These are phyloP conservation scores for Empis stercorea DNA, from an alignment of 2,888 invertebrate species.

Conservation along the genomic window DNA sequence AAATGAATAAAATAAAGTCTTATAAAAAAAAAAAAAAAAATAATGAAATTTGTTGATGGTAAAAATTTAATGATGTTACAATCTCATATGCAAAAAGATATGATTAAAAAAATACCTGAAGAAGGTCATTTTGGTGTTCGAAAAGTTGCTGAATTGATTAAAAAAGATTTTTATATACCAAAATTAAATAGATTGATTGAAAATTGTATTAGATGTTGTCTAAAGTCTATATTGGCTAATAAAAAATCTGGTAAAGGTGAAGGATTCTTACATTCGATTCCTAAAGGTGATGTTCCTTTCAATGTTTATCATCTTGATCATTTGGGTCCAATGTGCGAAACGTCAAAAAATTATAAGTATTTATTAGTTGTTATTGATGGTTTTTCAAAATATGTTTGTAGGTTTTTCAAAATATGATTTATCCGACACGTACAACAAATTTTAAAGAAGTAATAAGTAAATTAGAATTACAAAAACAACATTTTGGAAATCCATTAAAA, in stretches of 20 bases:
- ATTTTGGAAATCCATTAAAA: slow-evolving; percentile 23
- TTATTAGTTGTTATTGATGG: slow-evolving; percentile 15
- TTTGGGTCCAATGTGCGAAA: slow-evolving; percentile 20
- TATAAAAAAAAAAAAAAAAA: too few species aligned
- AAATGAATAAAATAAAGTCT: too few species aligned
- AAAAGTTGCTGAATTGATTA: not conserved
- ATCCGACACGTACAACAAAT: slow-evolving; percentile 19
- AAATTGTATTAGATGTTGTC: slow-evolving; percentile 4
- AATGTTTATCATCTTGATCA: slow-evolving; percentile 25
- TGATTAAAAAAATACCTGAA: slow-evolving; percentile 24
- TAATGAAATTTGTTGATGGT: slow-evolving; percentile 1
- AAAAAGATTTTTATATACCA: not conserved
- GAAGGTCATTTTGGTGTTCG: slow-evolving; percentile 22
- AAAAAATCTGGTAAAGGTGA: slow-evolving; percentile 23
- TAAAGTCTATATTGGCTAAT: slow-evolving; percentile 10
- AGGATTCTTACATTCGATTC: slow-evolving; percentile 21
- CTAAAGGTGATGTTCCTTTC: slow-evolving; percentile 21
- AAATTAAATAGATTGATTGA: not conserved
- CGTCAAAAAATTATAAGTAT: not conserved
- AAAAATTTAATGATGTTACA: slow-evolving; percentile 20
- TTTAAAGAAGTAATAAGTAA: slow-evolving; percentile 21
- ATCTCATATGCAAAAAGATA: slow-evolving; percentile 20
- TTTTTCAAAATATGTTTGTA: slow-evolving; percentile 26
- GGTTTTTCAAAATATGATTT: too few species aligned
- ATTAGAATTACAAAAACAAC: slow-evolving; percentile 21